Percentiles rank a stretch among this genome's conserved stretches.
Evolutionary conservation across 2,797 vertebrate genomes (phyloP).

Genomic region (Clarias fuscus): DNA sequence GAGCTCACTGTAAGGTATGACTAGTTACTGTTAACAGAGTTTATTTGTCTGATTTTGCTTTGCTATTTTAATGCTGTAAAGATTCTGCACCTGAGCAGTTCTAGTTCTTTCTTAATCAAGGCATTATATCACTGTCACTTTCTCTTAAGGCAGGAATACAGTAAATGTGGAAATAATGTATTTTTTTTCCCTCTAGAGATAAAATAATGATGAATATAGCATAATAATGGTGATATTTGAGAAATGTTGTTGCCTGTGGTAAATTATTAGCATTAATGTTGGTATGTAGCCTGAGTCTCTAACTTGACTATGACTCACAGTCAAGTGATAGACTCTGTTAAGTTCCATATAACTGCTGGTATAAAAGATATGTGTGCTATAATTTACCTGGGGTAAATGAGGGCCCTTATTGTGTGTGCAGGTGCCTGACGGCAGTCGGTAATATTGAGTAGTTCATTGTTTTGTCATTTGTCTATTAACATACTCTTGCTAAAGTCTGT

Average conservation of each 20-base stretch:
- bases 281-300: background rate
- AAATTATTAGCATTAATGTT: background rate
- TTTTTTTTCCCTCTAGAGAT: background rate
- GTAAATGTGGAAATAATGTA: background rate
- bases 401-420: no score
- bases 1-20: no score
- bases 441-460: no score
- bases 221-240: background rate
- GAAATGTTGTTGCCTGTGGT: background rate
- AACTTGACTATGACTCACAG: background rate
- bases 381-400: no score
- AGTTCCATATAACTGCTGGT: no score
- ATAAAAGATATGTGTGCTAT: no score
- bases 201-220: background rate
- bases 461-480: no score
- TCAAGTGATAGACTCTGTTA: no score
- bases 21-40: no score
- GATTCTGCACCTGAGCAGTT: no score
- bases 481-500: no score
- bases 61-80: background rate
- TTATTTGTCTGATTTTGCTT: background rate
- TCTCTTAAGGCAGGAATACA: background rate
- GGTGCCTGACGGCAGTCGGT: no score
- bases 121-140: conserved; percentile 12
- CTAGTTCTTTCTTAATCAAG: background rate